A percentile compares a stretch with the other conserved stretches of the same genome.
phyloP scores from a whole-genome alignment of 2,113 vertebrate genomes.

The Brienomyrus longianalis region DNA sequence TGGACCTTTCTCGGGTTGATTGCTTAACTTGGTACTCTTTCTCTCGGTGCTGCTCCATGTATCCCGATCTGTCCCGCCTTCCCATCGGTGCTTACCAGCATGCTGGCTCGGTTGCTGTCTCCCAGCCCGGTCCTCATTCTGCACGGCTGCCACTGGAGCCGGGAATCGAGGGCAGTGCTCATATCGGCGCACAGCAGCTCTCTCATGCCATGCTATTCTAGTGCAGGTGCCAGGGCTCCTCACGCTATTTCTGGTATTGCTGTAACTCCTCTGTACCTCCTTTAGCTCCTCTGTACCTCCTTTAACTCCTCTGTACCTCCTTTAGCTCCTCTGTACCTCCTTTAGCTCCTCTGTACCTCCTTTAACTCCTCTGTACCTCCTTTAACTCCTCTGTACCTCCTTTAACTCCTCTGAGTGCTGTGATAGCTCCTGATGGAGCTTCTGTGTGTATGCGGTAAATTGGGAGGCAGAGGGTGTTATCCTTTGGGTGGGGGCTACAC shows the following conservation, averaged over 20 bases:
- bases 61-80: neutral
- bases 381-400: neutral
- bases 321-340: neutral
- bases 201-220: neutral
- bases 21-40: neutral
- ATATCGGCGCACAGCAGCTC: neutral
- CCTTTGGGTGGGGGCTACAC: neutral
- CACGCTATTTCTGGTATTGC: neutral
- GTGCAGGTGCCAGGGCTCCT: neutral
- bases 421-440: neutral
- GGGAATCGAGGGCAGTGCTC: neutral
- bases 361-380: neutral
- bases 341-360: neutral
- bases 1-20: neutral
- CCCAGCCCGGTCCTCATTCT: neutral
- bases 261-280: neutral
- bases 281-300: neutral
- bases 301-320: neutral
- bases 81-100: neutral
- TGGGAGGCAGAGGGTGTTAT: neutral
- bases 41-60: neutral
- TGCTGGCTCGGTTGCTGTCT: neutral
- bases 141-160: neutral
- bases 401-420: neutral
- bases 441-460: neutral